A percentile compares a stretch with the other conserved stretches of the same genome.
Conservation (phyloP, 2,888 invertebrate species). For the Gymnocheta viridis region DNA sequence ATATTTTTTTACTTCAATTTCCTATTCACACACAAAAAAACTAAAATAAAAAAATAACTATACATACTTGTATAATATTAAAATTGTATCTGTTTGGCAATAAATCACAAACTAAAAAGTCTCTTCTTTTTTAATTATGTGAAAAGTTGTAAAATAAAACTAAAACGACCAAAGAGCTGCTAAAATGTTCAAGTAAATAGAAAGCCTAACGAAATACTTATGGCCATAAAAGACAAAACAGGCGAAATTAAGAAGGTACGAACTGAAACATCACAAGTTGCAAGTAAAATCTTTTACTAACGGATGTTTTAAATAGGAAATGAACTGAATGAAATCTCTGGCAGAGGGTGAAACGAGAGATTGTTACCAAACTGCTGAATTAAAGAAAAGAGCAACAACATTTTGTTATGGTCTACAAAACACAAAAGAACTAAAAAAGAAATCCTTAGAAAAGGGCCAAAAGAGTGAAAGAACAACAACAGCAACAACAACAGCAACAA, state of each 20-base stretch:
- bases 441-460: conserved; percentile 40
- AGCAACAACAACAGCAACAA: conserved; percentile 7
- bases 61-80: conserved; percentile 3
- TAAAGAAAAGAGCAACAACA: conserved; percentile 5
- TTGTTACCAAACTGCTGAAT: background rate
- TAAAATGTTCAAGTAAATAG: conserved; percentile 47
- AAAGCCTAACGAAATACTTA: conserved; percentile 26
- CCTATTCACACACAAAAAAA: background rate
- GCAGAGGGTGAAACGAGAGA: background rate
- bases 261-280: background rate
- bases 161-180: conserved; percentile 1
- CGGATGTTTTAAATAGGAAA: conserved; percentile 50
- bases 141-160: conserved; percentile 51
- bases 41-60: conserved; percentile 1
- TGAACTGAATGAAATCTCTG: conserved; percentile 30
- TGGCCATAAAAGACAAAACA: background rate
- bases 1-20: conserved; percentile 32
- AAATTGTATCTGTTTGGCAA: conserved; percentile 46
- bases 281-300: background rate
- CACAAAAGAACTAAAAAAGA: conserved; percentile 4
- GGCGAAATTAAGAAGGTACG: conserved; percentile 15
- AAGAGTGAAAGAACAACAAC: background rate
- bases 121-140: conserved; percentile 62
- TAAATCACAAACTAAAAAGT: conserved; percentile 63
- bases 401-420: background rate